Base-by-base conservation (phyloP, 2,888 invertebrate species). In the Noctua comes region DNA sequence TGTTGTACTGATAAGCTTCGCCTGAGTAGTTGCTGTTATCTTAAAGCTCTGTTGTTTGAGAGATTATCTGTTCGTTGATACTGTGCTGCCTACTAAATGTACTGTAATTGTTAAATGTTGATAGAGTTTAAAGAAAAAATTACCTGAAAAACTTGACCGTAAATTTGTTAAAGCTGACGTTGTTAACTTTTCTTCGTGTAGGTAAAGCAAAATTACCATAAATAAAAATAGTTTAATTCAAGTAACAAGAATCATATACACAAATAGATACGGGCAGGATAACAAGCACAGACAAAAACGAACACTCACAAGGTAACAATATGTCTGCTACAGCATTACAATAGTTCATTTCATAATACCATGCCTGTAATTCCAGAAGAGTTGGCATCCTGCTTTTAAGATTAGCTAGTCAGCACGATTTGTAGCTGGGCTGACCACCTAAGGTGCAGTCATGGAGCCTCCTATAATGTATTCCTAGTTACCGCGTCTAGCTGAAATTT, bases 51-150 rank as follows among this genome's bases (percentile, higher is more conserved):
- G 75, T 84, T 73, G 31, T 48, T 27, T 77, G 40, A n/a, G 46
- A 68, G 59, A 79, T 81, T 84, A 79, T 71, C n/a, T 78, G 62
- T 64, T 36, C 64, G n/a, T 80, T 73, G 82, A 64, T 65, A 59
- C 59, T 59, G 40, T 36, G 11, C 54, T 48, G 43, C 27, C 59
- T 62, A 36, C 46, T 21, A n/a, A 57, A 27, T 31, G 46, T 7
- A 43, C 21, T 51, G 18, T 64, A 10, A 21, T 1, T 43, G 1
- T 51, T 62, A 2, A 27, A 46, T 68, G n/a, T 78, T 69, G 21
- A n/a, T 40, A n/a, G 40, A 51, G n/a, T 62, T 27, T 24, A 18
- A 31, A 40, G 7, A 73, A 51, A 48, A 51, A 18, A n/a, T 31
- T 68, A n/a, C 18, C 21, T 36, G 69, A 43, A 43, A 65, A 16